Evolutionary conservation across 2,797 vertebrate species (phyloP).

Genomic region (Pantherophis alleghaniensis): DNA sequence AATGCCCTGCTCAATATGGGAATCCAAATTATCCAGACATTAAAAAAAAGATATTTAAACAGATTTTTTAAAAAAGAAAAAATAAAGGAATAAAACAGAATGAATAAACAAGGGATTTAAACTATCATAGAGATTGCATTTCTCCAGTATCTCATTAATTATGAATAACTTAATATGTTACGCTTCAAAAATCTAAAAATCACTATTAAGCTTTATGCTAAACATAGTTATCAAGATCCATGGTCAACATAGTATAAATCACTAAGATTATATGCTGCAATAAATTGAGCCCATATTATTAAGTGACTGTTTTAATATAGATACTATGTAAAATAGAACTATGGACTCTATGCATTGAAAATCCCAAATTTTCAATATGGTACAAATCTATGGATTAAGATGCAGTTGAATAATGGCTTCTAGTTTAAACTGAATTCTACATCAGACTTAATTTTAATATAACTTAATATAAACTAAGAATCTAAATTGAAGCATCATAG

Average conservation of each 20-base stretch:
- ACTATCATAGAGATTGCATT: not conserved
- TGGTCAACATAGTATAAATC: not conserved
- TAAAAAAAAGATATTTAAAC: not conserved
- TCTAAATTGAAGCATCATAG: not conserved
- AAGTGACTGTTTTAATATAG: not conserved
- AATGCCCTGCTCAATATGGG: not conserved
- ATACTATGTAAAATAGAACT: not conserved
- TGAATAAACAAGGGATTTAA: not conserved
- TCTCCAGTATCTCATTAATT: not conserved
- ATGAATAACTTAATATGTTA: not conserved
- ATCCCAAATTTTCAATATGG: not conserved
- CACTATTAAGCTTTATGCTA: not conserved
- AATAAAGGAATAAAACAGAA: not conserved
- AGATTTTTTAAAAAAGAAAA: not conserved
- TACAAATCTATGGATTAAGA: not conserved
- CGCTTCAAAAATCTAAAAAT: not conserved
- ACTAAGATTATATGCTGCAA: not conserved
- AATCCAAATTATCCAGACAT: not conserved
- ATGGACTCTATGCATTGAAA: not conserved
- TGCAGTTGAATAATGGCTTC: not conserved
- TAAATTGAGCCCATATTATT: not conserved
- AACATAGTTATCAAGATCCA: not conserved
- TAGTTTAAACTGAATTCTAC: not conserved
- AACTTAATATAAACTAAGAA: not conserved
- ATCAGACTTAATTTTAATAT: not conserved